Evolutionary conservation across 2,888 invertebrate species (phyloP), one percentile per base, ranked within the genome.

Genomic region (Polyommatus icarus): DNA sequence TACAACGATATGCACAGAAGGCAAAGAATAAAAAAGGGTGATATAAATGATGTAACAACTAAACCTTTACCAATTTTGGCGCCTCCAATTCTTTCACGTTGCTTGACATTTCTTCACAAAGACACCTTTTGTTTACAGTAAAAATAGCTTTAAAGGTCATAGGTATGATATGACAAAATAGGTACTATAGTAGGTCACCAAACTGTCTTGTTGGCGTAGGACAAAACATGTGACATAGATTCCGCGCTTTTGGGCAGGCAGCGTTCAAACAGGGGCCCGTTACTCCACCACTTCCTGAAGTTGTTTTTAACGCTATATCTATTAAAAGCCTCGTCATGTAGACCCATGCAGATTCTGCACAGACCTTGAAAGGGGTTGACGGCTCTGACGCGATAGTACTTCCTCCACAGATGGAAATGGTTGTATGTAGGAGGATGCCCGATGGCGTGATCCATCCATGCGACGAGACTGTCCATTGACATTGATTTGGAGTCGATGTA

Each of bases 251-350:
- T 82, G 0, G 83, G 82, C 24, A 82, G 76, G 77, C 85, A 85
- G 59, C 80, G 83, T 7, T 82, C 78, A 36, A 79, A 82, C 24
- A 89, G 76, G 0, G 85, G 80, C 0, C 86, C 87, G 3, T 80
- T 79, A 54, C 86, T 87, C 93, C 93, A 93, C 93, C 93, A 93
- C 1, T 83, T 83, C 18, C 92, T 86, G 8, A 92, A 89, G 0
- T 81, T 78, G 3, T 81, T 82, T 61, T 90, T 88, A 0, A 81
- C 80, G 24, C 84, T 87, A 1, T 78, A 78, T 0, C 46, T 80
- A 0, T 79, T 71, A 59, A 85, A 80, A 71, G 81, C 83, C 0
- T 79, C 80, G 75, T 88, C 83, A 79, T 92, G 89, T 0, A 93
- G 81, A 75, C 86, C 77, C 4, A 80, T 81, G 76, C 93, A 93